Evolutionary conservation across 2,797 vertebrate species (phyloP).

Genomic region (Bryconaethiops microstoma): DNA sequence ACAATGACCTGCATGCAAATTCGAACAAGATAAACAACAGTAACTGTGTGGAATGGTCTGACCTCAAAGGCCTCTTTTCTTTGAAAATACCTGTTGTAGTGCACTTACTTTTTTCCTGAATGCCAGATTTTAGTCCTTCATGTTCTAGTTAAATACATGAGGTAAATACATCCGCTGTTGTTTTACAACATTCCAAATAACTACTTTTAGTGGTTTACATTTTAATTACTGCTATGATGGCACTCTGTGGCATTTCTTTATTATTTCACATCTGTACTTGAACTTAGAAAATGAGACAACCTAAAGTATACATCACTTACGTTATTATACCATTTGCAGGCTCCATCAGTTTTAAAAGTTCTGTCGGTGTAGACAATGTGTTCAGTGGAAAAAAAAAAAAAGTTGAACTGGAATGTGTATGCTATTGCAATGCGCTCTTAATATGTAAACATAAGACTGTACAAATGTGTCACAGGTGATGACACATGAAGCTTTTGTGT

Average conservation of each 20-base stretch:
- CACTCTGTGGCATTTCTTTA: conserved; percentile 38
- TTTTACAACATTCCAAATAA: conserved; percentile 30
- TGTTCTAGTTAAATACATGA: conserved; percentile 20
- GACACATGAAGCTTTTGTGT: conserved; percentile 8
- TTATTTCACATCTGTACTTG: conserved; percentile 38
- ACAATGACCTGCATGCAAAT: conserved; percentile 49
- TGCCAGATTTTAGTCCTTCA: conserved; percentile 35
- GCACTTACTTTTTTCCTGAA: conserved; percentile 27
- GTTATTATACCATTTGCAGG: conserved; percentile 26
- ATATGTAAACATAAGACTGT: conserved; percentile 42
- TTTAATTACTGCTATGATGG: conserved; percentile 21
- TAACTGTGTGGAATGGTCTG: conserved; percentile 31
- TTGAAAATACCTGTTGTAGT: conserved; percentile 15
- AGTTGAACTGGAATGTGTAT: conserved; percentile 24
- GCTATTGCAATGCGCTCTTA: conserved; percentile 36
- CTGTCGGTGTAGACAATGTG: conserved; percentile 37
- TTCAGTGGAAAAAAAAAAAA: conserved; percentile 33
- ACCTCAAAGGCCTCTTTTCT: conserved; percentile 17
- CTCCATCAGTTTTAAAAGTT: conserved; percentile 31
- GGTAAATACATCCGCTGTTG: conserved; percentile 15
- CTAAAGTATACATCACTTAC: conserved; percentile 2
- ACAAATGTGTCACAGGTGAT: conserved; percentile 28
- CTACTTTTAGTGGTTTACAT: conserved; percentile 15
- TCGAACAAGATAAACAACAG: conserved; percentile 41
- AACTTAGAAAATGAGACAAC: conserved; percentile 27